Percentiles rank a stretch among this genome's conserved stretches.
phyloP scores from a whole-genome alignment of 2,113 vertebrate species.

The Cryptomyrus ogoouensis region DNA sequence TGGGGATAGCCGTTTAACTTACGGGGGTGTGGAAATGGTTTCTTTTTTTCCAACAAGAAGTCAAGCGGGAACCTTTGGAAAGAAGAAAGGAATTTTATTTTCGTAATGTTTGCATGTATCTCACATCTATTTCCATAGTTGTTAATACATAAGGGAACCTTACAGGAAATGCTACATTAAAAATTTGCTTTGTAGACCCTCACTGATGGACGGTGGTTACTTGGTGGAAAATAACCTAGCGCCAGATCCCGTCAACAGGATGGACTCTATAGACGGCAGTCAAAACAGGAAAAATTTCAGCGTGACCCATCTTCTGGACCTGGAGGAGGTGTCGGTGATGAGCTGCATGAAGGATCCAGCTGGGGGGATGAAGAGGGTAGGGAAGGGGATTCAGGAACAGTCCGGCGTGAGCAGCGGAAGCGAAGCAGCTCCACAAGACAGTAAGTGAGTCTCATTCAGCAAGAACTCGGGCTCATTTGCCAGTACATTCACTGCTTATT shows the following conservation, averaged over 20 bases:
- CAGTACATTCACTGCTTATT: not conserved
- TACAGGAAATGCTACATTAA: not conserved
- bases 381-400: conserved; percentile 54
- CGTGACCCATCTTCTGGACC: conserved; percentile 71
- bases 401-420: conserved; percentile 72
- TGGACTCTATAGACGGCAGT: conserved; percentile 59
- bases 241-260: conserved; percentile 45
- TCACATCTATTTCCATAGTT: not conserved
- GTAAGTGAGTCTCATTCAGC: conserved; percentile 47
- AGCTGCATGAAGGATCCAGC: conserved; percentile 49
- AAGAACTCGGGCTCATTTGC: not conserved
- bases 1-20: conserved; percentile 7
- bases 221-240: conserved; percentile 58
- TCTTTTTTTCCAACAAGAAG: conserved; percentile 21
- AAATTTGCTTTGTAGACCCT: not conserved
- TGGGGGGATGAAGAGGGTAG: conserved; percentile 45
- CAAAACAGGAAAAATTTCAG: conserved; percentile 71
- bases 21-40: conserved; percentile 19
- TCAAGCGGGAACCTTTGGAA: conserved; percentile 10
- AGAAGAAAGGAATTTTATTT: conserved; percentile 9
- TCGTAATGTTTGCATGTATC: conserved; percentile 9
- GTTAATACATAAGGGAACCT: not conserved
- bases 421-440: conserved; percentile 65
- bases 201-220: conserved; percentile 56
- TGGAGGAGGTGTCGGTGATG: conserved; percentile 64